Conservation (phyloP, 2,888 invertebrate genomes). For the Acanthosepion esculentum region DNA sequence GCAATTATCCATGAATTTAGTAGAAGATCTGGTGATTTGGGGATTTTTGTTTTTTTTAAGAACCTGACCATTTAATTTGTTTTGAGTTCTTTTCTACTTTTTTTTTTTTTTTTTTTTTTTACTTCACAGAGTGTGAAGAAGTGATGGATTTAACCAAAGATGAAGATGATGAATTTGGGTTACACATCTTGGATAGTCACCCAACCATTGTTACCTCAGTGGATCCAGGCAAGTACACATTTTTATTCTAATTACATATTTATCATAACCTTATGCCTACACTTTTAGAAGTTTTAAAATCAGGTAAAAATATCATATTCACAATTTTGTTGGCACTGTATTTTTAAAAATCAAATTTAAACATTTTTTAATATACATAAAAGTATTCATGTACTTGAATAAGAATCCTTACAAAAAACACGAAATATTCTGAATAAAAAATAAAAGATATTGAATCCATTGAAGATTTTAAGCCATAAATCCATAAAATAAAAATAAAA, state of each 20-base stretch:
- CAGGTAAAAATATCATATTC: no score
- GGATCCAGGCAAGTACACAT: slow-evolving; percentile 81
- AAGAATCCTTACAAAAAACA: no score
- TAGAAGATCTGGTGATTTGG: background rate
- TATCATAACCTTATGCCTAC: background rate
- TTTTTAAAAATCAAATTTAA: no score
- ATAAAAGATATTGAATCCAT: background rate
- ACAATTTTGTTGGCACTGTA: no score
- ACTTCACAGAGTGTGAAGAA: slow-evolving; percentile 63
- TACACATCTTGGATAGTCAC: slow-evolving; percentile 94
- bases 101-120: background rate
- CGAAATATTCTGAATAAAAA: no score
- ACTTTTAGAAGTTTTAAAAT: no score
- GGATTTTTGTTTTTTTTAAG: background rate
- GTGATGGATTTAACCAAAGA: slow-evolving; percentile 75
- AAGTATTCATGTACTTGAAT: no score
- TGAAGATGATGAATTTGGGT: slow-evolving; percentile 90
- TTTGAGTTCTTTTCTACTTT: background rate
- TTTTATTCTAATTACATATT: background rate
- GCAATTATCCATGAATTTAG: background rate
- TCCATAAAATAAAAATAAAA: background rate
- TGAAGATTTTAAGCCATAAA: background rate
- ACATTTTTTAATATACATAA: no score
- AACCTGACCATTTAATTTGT: background rate
- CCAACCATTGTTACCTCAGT: slow-evolving; percentile 97